Conservation (phyloP, 1,140 invertebrate genomes). For the Drosophila ananassae region DNA sequence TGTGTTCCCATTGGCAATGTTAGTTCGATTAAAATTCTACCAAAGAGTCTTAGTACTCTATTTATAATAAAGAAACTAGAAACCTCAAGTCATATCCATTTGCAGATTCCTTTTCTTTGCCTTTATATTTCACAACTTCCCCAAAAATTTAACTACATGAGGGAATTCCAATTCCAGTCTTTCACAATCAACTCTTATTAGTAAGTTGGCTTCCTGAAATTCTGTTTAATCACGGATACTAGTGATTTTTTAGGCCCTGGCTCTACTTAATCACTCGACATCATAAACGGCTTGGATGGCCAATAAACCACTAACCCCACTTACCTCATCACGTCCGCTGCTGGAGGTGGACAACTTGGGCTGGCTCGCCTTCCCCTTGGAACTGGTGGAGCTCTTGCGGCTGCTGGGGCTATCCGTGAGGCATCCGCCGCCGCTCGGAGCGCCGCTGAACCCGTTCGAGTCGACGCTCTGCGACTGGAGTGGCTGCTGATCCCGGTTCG, state of each 20-base stretch:
- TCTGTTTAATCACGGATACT: neutral
- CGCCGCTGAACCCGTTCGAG: conserved; percentile 44
- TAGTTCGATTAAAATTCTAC: too few relatives aligned
- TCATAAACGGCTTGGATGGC: neutral
- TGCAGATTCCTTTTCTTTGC: too few relatives aligned
- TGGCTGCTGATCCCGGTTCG: conserved; percentile 14
- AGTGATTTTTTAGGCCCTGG: neutral
- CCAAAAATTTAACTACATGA: too few relatives aligned
- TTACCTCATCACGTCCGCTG: conserved; percentile 72
- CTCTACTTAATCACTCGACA: too few relatives aligned
- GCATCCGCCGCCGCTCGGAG: conserved; percentile 13
- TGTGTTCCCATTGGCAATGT: too few relatives aligned
- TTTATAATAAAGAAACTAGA: too few relatives aligned
- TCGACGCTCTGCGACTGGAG: conserved; percentile 51
- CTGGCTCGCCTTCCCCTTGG: conserved; percentile 56
- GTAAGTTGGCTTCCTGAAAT: neutral
- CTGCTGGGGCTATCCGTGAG: conserved; percentile 62
- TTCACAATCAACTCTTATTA: too few relatives aligned
- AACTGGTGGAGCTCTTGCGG: conserved; percentile 69
- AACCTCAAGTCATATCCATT: too few relatives aligned
- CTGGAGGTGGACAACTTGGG: conserved; percentile 71
- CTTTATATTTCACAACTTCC: too few relatives aligned
- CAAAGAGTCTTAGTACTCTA: too few relatives aligned
- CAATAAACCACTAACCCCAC: conserved; percentile 11
- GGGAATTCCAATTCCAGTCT: too few relatives aligned